Conservation (phyloP, 2,888 invertebrate genomes). For the Andricus curvator region DNA sequence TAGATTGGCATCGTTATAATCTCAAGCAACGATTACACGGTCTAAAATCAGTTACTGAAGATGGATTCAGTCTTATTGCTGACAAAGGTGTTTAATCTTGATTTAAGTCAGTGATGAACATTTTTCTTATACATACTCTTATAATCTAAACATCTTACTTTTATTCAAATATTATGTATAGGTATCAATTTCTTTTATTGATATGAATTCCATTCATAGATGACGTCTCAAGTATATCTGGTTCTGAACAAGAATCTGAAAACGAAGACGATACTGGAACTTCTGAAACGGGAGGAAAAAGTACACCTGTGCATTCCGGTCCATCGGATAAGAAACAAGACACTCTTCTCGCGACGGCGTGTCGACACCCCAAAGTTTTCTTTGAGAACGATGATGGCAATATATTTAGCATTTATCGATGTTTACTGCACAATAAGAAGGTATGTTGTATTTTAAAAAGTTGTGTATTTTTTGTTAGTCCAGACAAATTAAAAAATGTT, state of each 20-base stretch:
- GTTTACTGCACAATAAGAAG: slow-evolving; percentile 87
- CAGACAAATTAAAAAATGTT: background rate
- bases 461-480: slow-evolving; percentile 15
- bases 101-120: slow-evolving; percentile 6
- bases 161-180: no score
- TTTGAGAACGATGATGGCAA: slow-evolving; percentile 84
- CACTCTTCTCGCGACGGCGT: slow-evolving; percentile 71
- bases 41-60: slow-evolving; percentile 80
- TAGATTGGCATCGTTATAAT: slow-evolving; percentile 93
- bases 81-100: slow-evolving; percentile 69
- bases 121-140: background rate
- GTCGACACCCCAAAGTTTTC: slow-evolving; percentile 87
- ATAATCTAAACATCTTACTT: background rate
- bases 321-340: slow-evolving; percentile 69
- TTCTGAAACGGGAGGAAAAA: slow-evolving; percentile 61
- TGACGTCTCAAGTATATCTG: slow-evolving; percentile 84
- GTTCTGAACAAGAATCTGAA: slow-evolving; percentile 81
- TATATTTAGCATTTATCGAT: slow-evolving; percentile 87
- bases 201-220: slow-evolving; percentile 72
- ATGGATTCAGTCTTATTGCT: slow-evolving; percentile 80
- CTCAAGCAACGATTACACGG: slow-evolving; percentile 86
- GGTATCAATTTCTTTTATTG: slow-evolving; percentile 35
- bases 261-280: slow-evolving; percentile 72
- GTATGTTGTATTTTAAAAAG: slow-evolving; percentile 70
- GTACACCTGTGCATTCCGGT: slow-evolving; percentile 55